Evolutionary conservation across 2,113 vertebrate genomes (phyloP), one percentile per base, ranked within the genome.

Genomic region (Myiopsitta monachus): DNA sequence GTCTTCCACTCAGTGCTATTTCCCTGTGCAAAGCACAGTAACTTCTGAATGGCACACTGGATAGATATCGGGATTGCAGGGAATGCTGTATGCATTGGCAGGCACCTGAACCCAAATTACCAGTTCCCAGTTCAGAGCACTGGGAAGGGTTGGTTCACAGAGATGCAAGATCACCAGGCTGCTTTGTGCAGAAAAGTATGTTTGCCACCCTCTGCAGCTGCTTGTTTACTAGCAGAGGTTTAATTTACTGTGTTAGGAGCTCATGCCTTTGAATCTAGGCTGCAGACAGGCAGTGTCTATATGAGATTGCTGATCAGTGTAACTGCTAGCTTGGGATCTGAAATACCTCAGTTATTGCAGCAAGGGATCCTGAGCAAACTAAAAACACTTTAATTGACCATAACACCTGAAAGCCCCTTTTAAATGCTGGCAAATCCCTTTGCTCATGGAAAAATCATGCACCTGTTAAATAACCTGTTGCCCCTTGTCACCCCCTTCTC

Each of bases 51-150:
- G 59, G 31, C 33, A 44, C 7, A 0, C 7, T 10, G 18, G 79
- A 7, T 26, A 24, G 52, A 18, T 1, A 0, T 3, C 0, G 5
- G 39, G 66, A 61, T 79, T 61, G 49, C 47, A 75, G 39, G 62
- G 57, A 61, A 24, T 0, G 0, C 57, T 70, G 24, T 6, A 8
- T 61, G 46, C 43, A 27, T 63, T 0, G 0, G 33, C n/a, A 38
- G 6, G 9, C 18, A 81, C 33, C 33, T 59, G 57, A 90, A 18
- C 14, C 24, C 22, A 38, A 44, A 16, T 11, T 31, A 30, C 18
- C 30, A 11, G 30, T 41, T 69, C 59, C 44, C 41, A 54, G 1
- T 63, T 82, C 2, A 2, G 51, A 49, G 38, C 17, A 10, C 44
- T 44, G 74, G 7, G 36, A 70, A 78, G 66, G 46, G n/a, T n/a